Conservation (phyloP, 2,888 invertebrate genomes). For the Odontothrips loti region DNA sequence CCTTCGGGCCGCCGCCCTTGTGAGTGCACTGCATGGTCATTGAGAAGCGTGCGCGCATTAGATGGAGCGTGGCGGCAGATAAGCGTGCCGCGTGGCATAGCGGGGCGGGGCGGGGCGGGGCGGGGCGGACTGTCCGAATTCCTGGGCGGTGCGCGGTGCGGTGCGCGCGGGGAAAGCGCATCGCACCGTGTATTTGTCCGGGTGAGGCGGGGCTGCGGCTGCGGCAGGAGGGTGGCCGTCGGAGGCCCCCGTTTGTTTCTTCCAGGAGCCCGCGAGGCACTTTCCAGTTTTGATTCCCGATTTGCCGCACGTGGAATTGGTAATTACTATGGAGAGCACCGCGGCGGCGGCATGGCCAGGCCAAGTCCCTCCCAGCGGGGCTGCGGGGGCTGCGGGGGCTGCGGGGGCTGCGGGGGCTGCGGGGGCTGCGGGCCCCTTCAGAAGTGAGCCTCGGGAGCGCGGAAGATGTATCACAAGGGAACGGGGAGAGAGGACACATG, state of each 20-base stretch:
- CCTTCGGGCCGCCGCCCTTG: neutral
- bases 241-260: neutral
- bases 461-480: too few species aligned
- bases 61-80: neutral
- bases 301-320: neutral
- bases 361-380: too few species aligned
- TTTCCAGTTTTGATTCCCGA: neutral
- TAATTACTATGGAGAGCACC: neutral
- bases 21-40: neutral
- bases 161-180: constrained; percentile 7
- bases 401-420: too few species aligned
- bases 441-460: too few species aligned
- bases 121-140: constrained; percentile 1
- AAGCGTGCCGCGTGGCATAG: neutral
- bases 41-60: neutral
- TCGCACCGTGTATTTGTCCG: neutral
- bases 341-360: neutral
- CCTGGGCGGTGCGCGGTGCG: neutral
- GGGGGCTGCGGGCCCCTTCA: too few species aligned
- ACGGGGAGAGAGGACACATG: too few species aligned
- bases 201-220: neutral
- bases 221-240: neutral
- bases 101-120: neutral
- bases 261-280: neutral
- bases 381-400: too few species aligned